Percentiles rank a stretch among this genome's conserved stretches.
Evolutionary conservation across 1,140 invertebrate species (phyloP).

Genomic region (Helicoverpa zea): DNA sequence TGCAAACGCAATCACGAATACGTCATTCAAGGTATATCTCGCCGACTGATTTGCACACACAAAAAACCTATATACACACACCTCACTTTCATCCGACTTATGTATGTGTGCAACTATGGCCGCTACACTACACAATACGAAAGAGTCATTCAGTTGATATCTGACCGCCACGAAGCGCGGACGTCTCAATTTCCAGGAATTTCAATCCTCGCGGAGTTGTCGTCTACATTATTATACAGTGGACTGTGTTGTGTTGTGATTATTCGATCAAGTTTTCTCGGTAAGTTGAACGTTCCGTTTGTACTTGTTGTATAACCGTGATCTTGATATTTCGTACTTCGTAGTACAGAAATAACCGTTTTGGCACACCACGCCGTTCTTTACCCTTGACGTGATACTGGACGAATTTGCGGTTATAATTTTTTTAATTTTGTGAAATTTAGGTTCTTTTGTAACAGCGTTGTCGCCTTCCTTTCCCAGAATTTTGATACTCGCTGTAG

Average conservation of each 20-base stretch:
- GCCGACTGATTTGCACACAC: constrained; percentile 43
- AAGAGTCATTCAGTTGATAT: constrained; percentile 71
- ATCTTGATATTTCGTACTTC: constrained; percentile 60
- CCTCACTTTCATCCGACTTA: constrained; percentile 64
- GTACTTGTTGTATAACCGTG: constrained; percentile 60
- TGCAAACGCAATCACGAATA: constrained; percentile 61
- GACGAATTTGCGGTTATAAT: constrained; percentile 13
- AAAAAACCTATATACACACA: constrained; percentile 46
- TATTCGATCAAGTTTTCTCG: constrained; percentile 62
- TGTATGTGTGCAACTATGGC: constrained; percentile 30
- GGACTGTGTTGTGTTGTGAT: constrained; percentile 71
- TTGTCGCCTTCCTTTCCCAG: neutral
- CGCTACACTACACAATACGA: constrained; percentile 42
- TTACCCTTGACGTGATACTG: constrained; percentile 67
- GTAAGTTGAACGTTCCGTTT: constrained; percentile 63
- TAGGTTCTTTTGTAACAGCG: neutral
- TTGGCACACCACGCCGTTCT: constrained; percentile 64
- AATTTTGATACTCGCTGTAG: neutral
- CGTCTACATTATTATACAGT: constrained; percentile 53
- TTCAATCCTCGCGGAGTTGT: constrained; percentile 44
- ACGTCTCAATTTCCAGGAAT: constrained; percentile 60
- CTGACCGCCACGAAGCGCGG: constrained; percentile 58
- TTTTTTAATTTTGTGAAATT: constrained; percentile 26
- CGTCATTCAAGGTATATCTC: constrained; percentile 61
- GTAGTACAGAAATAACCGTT: constrained; percentile 74